phyloP scores from a whole-genome alignment of 2,113 vertebrate species.

The Podilymbus podiceps region DNA sequence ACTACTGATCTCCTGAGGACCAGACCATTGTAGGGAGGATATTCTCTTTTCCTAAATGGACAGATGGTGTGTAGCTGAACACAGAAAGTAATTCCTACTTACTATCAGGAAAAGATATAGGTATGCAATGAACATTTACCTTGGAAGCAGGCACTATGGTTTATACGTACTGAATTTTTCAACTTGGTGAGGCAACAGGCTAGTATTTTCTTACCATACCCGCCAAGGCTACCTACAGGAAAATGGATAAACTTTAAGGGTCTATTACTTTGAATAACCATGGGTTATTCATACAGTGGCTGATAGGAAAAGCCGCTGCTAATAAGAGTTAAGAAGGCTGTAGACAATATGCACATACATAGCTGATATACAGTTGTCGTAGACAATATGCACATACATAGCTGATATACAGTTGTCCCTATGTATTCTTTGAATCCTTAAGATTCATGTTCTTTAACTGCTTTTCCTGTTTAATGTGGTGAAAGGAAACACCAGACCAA shows the following conservation, averaged over 20 bases:
- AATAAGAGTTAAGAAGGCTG: not conserved
- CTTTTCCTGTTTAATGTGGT: not conserved
- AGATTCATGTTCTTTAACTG: not conserved
- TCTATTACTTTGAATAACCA: not conserved
- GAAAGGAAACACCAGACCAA: not conserved
- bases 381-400: not conserved
- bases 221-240: not conserved
- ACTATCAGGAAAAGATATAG: not conserved
- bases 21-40: not conserved
- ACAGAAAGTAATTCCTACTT: not conserved
- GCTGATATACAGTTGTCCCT: not conserved
- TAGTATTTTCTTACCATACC: not conserved
- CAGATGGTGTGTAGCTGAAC: not conserved
- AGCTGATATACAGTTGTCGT: not conserved
- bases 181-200: not conserved
- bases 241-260: not conserved
- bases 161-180: not conserved
- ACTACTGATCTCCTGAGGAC: slow-evolving; percentile 19
- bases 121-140: not conserved
- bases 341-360: not conserved
- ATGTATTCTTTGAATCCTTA: not conserved
- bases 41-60: not conserved
- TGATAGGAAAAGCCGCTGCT: not conserved
- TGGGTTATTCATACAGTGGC: not conserved
- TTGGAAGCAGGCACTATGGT: not conserved